Conservation (phyloP, 2,888 invertebrate species). For the Aleiodes alternator region DNA sequence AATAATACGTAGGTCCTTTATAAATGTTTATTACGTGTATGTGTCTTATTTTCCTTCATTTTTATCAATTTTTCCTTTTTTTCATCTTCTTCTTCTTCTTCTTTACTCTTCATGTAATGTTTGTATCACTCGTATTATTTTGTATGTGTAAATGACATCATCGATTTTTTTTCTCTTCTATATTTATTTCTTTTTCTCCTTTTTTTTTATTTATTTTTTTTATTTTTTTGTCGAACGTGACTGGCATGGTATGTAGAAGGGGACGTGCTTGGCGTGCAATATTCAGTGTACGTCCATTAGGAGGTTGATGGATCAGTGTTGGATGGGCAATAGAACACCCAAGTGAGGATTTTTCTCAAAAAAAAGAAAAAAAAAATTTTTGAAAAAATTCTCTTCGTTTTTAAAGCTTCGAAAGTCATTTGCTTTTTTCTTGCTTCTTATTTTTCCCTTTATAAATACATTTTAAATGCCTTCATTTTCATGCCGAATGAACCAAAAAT, state of each 20-base stretch:
- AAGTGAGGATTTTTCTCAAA: slow-evolving; percentile 15
- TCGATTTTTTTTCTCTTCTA: slow-evolving; percentile 41
- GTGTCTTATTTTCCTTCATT: slow-evolving; percentile 23
- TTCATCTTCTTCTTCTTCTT: not conserved
- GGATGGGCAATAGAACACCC: slow-evolving; percentile 33
- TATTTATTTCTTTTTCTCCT: slow-evolving; percentile 38
- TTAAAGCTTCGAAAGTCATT: not conserved
- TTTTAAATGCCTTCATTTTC: not conserved
- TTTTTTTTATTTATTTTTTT: slow-evolving; percentile 36
- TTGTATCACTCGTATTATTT: slow-evolving; percentile 19
- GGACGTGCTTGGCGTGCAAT: slow-evolving; percentile 47
- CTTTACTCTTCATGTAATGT: slow-evolving; percentile 24
- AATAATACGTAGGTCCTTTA: slow-evolving; percentile 62
- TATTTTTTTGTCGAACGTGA: slow-evolving; percentile 42
- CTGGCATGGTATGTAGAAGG: slow-evolving; percentile 37
- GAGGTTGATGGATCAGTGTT: slow-evolving; percentile 42
- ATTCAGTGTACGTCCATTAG: slow-evolving; percentile 44
- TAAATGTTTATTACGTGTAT: slow-evolving; percentile 48
- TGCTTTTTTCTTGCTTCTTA: slow-evolving; percentile 4
- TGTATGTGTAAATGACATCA: slow-evolving; percentile 36
- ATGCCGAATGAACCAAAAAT: too few species aligned
- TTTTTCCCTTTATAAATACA: not conserved
- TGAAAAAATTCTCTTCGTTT: slow-evolving; percentile 4
- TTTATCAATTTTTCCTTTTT: slow-evolving; percentile 17
- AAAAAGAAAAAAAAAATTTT: too few species aligned